These are phyloP conservation scores for Lepidochrysops patricia DNA, from an alignment of 2,888 invertebrate genomes.

Conservation along the genomic window DNA sequence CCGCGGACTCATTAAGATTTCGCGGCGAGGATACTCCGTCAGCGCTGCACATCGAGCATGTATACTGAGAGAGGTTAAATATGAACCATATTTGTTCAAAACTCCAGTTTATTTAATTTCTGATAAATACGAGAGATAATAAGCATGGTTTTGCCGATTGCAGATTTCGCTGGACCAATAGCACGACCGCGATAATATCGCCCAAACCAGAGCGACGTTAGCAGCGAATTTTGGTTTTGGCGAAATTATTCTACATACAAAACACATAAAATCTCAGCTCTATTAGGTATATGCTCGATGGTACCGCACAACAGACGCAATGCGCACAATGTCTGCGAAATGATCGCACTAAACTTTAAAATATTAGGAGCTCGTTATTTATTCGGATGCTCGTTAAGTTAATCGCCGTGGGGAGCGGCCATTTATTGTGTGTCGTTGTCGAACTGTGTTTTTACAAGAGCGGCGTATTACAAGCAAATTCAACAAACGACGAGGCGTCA, in stretches of 20 bases:
- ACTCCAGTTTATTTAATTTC: constrained; percentile 26
- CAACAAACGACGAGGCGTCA: constrained; percentile 67
- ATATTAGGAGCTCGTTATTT: constrained; percentile 63
- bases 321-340: constrained; percentile 24
- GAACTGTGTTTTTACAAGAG: constrained; percentile 67
- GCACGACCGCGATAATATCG: no score
- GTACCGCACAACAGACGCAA: constrained; percentile 29
- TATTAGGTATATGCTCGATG: no score
- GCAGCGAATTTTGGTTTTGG: no score
- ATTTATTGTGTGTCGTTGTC: constrained; percentile 63
- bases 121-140: constrained; percentile 26
- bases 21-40: constrained; percentile 27
- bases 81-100: no score
- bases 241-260: no score
- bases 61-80: no score
- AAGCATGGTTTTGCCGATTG: no score
- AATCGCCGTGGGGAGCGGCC: constrained; percentile 69
- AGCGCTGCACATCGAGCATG: constrained; percentile 20
- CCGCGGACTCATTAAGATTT: constrained; percentile 27
- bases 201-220: no score
- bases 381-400: constrained; percentile 69
- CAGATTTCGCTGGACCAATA: no score
- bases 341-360: constrained; percentile 41
- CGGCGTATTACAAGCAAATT: constrained; percentile 64
- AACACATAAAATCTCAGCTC: no score